Evolutionary conservation across 2,797 vertebrate genomes (phyloP).

Genomic region (Lagodon rhomboides): DNA sequence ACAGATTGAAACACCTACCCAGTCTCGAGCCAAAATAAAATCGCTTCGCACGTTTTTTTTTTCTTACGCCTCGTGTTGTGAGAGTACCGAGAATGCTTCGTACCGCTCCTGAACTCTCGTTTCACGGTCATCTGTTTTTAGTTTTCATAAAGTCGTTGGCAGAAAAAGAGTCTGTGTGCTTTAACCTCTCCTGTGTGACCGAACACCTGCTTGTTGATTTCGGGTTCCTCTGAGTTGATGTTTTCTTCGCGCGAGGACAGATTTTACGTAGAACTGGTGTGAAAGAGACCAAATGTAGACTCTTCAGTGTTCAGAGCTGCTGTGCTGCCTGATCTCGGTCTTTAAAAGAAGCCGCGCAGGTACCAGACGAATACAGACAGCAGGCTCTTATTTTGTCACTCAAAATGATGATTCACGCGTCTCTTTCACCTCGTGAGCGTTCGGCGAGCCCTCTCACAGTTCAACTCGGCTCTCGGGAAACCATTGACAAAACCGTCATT

Average conservation of each 20-base stretch:
- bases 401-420: conserved; percentile 1
- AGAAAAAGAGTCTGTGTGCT: background rate
- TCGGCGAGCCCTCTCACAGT: conserved; percentile 4
- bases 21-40: conserved; percentile 33
- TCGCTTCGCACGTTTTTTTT: background rate
- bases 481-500: conserved; percentile 15
- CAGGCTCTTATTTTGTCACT: background rate
- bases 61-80: conserved; percentile 9
- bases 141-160: conserved; percentile 32
- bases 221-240: conserved; percentile 13
- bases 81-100: conserved; percentile 6
- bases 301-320: background rate
- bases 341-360: background rate
- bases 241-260: conserved; percentile 27
- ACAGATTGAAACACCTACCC: conserved; percentile 28
- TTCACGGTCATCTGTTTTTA: conserved; percentile 32
- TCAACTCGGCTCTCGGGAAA: conserved; percentile 11
- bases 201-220: conserved; percentile 51
- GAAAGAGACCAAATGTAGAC: background rate
- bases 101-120: background rate
- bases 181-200: conserved; percentile 13
- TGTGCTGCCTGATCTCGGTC: background rate
- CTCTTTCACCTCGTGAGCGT: background rate
- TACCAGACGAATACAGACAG: background rate
- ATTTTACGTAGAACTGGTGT: conserved; percentile 16